These are phyloP conservation scores for Hoplodrina blanda DNA, from an alignment of 2,888 invertebrate species.

Conservation along the genomic window DNA sequence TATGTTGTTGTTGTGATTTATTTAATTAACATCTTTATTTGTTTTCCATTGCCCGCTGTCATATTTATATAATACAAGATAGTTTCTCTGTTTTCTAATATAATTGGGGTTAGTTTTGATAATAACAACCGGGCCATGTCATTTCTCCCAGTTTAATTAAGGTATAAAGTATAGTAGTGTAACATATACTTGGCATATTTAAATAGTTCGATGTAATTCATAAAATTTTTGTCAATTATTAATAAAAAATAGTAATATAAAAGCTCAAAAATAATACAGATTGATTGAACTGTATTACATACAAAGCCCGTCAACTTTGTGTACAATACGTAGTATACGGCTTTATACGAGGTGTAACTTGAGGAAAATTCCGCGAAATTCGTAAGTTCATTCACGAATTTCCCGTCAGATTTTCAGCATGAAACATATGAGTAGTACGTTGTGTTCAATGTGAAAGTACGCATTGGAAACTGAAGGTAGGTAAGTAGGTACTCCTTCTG, in stretches of 20 bases:
- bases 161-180: no score
- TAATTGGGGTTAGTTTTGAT: no score
- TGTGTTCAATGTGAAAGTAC: background rate
- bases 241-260: no score
- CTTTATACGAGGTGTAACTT: background rate
- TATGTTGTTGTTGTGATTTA: constrained; percentile 11
- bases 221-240: no score
- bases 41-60: background rate
- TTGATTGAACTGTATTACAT: background rate
- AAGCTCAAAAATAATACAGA: background rate
- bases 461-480: constrained; percentile 4
- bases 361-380: constrained; percentile 17
- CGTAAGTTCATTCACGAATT: constrained; percentile 28
- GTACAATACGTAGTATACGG: background rate
- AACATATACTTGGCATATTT: no score
- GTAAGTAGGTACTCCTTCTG: no score
- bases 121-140: no score
- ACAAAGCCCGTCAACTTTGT: background rate
- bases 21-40: background rate
- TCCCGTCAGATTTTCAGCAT: background rate
- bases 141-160: no score
- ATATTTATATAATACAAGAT: background rate
- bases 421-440: background rate
- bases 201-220: no score
- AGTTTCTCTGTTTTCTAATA: background rate